These are phyloP conservation scores for Tyrannus savana DNA, from an alignment of 2,113 vertebrate species.

Conservation along the genomic window DNA sequence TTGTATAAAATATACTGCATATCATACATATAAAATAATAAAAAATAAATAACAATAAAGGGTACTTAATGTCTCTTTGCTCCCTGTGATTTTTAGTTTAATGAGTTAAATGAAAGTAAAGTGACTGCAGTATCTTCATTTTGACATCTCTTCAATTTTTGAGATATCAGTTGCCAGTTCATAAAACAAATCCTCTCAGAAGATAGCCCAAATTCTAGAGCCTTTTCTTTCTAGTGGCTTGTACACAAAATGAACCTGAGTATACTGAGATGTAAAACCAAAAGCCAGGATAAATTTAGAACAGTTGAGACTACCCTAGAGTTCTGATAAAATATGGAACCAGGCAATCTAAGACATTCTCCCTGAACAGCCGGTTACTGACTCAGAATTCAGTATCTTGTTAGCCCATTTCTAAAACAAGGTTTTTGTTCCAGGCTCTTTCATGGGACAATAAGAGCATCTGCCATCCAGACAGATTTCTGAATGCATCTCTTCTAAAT, in stretches of 20 bases:
- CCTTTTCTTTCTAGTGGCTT: not conserved
- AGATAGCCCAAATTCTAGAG: not conserved
- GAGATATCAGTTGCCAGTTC: not conserved
- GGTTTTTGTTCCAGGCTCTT: constrained; percentile 1
- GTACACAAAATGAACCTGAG: not conserved
- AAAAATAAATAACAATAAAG: not conserved
- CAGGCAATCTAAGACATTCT: not conserved
- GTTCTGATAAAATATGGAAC: not conserved
- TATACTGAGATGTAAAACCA: not conserved
- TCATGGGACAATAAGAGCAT: not conserved
- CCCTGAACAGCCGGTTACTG: not conserved
- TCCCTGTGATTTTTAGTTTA: not conserved
- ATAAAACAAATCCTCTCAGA: not conserved
- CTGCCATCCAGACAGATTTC: constrained; percentile 13
- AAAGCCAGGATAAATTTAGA: not conserved
- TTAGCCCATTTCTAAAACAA: not conserved
- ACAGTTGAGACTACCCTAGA: not conserved
- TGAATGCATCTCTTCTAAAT: constrained; percentile 9
- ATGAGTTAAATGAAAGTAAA: not conserved
- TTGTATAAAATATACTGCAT: not conserved
- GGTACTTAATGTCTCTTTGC: not conserved
- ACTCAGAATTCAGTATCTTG: not conserved
- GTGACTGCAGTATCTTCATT: not conserved
- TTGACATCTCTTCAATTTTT: not conserved
- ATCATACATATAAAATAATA: not conserved